Conservation (phyloP, 2,797 vertebrate species). For the Rhinatrema bivittatum region DNA sequence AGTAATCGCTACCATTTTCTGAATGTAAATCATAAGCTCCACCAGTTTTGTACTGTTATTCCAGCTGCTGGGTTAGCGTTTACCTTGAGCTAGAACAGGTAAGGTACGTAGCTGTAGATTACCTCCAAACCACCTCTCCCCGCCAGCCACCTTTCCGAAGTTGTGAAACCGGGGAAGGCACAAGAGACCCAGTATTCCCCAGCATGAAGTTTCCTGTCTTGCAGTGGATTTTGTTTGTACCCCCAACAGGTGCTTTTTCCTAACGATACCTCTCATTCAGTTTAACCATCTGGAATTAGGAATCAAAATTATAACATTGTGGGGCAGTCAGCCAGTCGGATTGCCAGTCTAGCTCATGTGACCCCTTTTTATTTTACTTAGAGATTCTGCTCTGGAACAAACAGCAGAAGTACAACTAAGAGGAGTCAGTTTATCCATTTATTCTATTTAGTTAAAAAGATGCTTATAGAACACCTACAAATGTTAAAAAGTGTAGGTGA, state of each 20-base stretch:
- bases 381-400: no score
- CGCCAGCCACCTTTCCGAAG: conserved; percentile 4
- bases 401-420: no score
- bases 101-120: conserved; percentile 12
- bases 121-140: conserved; percentile 22
- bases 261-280: no score
- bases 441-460: no score
- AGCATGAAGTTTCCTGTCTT: conserved; percentile 8
- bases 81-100: conserved; percentile 4
- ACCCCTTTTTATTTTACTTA: no score
- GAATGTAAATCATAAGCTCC: conserved; percentile 20
- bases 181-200: conserved; percentile 5
- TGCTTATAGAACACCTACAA: no score
- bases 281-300: no score
- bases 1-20: conserved; percentile 8
- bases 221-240: neutral
- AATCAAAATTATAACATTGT: no score
- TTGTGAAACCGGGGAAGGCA: conserved; percentile 13
- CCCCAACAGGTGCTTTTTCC: conserved; percentile 3
- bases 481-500: no score
- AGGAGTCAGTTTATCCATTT: no score
- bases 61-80: neutral
- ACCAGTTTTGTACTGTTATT: neutral
- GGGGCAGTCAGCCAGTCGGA: no score
- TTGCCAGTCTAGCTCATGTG: no score